A percentile compares a stretch with the other conserved stretches of the same genome.
Conservation (phyloP, 2,113 vertebrate genomes). For the Takifugu bimaculatus region DNA sequence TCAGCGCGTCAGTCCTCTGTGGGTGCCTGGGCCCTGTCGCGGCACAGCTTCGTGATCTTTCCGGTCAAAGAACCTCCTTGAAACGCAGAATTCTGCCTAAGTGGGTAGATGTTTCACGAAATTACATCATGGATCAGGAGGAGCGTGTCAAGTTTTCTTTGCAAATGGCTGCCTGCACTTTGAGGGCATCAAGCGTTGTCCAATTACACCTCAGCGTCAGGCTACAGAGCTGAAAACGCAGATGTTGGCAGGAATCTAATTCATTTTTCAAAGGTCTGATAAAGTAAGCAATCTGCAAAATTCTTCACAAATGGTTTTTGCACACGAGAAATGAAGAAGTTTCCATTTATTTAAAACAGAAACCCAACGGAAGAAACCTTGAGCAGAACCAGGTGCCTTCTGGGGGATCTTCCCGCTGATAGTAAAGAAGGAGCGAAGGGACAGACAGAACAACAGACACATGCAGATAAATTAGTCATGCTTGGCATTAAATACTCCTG, state of each 20-base stretch:
- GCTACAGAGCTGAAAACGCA: constrained; percentile 20
- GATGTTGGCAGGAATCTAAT: constrained; percentile 34
- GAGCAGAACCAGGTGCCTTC: too few relatives aligned
- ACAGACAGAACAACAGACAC: too few relatives aligned
- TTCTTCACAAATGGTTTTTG: constrained; percentile 29
- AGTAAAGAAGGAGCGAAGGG: too few relatives aligned
- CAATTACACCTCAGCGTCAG: constrained; percentile 30
- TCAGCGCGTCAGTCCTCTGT: constrained; percentile 33
- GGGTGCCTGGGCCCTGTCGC: constrained; percentile 38
- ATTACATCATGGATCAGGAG: constrained; percentile 56
- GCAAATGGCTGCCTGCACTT: constrained; percentile 26
- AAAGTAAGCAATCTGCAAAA: constrained; percentile 33
- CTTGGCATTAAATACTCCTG: too few relatives aligned
- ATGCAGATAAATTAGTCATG: too few relatives aligned
- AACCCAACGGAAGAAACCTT: too few relatives aligned
- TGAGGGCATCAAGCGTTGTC: constrained; percentile 23
- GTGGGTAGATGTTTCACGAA: constrained; percentile 47
- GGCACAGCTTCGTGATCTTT: constrained; percentile 52
- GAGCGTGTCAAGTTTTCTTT: constrained; percentile 9
- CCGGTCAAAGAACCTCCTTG: constrained; percentile 57
- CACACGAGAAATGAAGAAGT: constrained; percentile 17
- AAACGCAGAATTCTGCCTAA: constrained; percentile 40
- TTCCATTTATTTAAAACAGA: too few relatives aligned
- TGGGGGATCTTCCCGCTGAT: too few relatives aligned
- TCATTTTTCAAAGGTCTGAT: constrained; percentile 36